Base-by-base conservation (phyloP, 2,888 invertebrate genomes). In the Amphipyra tragopoginis region DNA sequence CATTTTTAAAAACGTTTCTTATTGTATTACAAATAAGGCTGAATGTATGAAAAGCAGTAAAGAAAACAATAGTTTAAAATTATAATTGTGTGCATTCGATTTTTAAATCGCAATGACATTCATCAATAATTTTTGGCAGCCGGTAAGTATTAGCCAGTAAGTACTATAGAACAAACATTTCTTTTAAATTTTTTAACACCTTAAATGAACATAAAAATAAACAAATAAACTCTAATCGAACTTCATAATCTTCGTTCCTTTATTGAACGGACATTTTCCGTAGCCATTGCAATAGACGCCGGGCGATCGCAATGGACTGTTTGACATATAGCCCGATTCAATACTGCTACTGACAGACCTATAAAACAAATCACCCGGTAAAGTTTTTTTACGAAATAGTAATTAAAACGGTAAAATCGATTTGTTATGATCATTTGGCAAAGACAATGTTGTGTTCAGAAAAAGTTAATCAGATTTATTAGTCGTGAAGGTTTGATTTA, bases 261-360 rank as follows among this genome's bases (percentile, higher is more conserved):
- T 85, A 74, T 71, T 86, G 51, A 92, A 86, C 42, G 79, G 62
- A 74, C 90, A 90, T 77, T 86, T 85, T 15, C 85, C 81, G 47
- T 63, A 76, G 26, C 89, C 89, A 57, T 86, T 88, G 75, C 88
- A 90, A 72, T 89, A 91, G 2, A 85, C 49, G 4, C 69, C 69
- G 6, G 80, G 81, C 2, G 83, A 77, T 49, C 64, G 62, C 11
- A 55, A 38, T 11, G 85, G 80, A 70, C 81, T 84, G 47, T 80
- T 83, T 8, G 91, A 85, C 26, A 63, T 67, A 73, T 90, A 92
- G 8, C 90, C 93, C 33, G 92, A 92, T 61, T 93, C 90, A 58
- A 77, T 75, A 70, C 83, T 76, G 75, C 86, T 87, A 54, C 56
- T 53, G 60, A 74, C 69, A 63, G 68, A 82, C 86, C 88, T 91